Evolutionary conservation across 2,888 invertebrate species (phyloP), one percentile per base, ranked within the genome.

Genomic region (Eremobia ochroleuca): DNA sequence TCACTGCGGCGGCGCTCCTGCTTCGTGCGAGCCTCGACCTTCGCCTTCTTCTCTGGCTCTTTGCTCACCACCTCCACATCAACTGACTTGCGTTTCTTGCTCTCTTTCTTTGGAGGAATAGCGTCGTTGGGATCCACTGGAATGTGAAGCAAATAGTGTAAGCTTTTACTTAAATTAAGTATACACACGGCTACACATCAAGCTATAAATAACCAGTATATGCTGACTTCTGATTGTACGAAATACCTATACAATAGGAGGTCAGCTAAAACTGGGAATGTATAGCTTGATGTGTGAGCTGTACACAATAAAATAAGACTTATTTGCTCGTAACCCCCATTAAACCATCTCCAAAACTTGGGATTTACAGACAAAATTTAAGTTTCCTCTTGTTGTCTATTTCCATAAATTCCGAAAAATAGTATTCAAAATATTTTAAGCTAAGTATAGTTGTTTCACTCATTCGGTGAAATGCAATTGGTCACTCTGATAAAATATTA

Each of bases 71-170:
- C 66, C 58, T 96, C 95, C 0, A 87, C 72, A 74, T 97, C 94
- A 74, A 87, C 73, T 52, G 93, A 92, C 91, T 96, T 96, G 65
- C 94, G 92, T 79, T 97, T 97, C 82, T 97, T 97, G 80, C 71
- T 92, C 0, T 87, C 91, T 82, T 95, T 95, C 70, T 88, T 91
- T 28, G 94, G 94, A 75, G 92, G 82, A 52, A 79, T 79, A 15
- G 94, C 94, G 82, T 96, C 96, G 82, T 93, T 95, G 2, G 96
- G 95, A 79, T 96, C 97, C 87, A 96, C 96, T 97, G 91, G 40
- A 92, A 93, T 73, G 28, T 61, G 25, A 58, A 61, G 28, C 21
- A 46, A 37, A 43, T 34, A 43, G 5, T 34, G 8, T 72, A 37
- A 28, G 25, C 25, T 73, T 37, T 34, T 31, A 70, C 4, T n/a